A percentile compares a stretch with the other conserved stretches of the same genome.
Conservation (phyloP, 2,797 vertebrate genomes). For the Australoheros facetus region DNA sequence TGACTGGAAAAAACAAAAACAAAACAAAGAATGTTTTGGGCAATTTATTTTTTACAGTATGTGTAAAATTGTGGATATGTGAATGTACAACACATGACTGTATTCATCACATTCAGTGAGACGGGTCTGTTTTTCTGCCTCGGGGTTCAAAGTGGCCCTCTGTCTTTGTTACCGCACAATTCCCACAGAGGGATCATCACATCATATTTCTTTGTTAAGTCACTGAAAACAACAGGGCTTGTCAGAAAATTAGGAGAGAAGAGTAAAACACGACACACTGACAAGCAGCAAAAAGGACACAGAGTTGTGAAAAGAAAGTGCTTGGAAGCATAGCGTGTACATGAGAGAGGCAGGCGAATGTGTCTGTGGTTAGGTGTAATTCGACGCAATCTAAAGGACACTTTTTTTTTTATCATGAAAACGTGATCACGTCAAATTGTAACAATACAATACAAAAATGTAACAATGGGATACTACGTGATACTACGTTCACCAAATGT, state of each 20-base stretch:
- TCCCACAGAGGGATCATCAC: conserved; percentile 11
- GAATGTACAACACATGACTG: conserved; percentile 15
- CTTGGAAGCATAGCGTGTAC: background rate
- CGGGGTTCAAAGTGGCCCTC: conserved; percentile 38
- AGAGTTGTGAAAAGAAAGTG: background rate
- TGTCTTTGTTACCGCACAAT: conserved; percentile 48
- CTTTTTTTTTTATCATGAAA: conserved; percentile 23
- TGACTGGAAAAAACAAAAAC: background rate
- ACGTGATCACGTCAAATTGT: conserved; percentile 34
- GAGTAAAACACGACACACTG: conserved; percentile 31
- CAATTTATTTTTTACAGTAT: conserved; percentile 9
- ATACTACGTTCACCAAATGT: too few species aligned
- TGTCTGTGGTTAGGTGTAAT: conserved; percentile 31
- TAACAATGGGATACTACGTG: too few species aligned
- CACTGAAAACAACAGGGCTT: conserved; percentile 40
- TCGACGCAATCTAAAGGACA: conserved; percentile 36
- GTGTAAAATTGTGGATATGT: conserved; percentile 13
- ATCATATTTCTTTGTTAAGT: conserved; percentile 54
- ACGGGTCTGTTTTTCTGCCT: conserved; percentile 39
- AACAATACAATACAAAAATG: too few species aligned
- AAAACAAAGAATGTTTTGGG: conserved; percentile 16
- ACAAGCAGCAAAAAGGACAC: conserved; percentile 10
- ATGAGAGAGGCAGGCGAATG: background rate
- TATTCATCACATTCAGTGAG: conserved; percentile 54
- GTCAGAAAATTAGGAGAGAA: conserved; percentile 37